phyloP scores from a whole-genome alignment of 2,888 invertebrate species.

The Eristalis tenax region DNA sequence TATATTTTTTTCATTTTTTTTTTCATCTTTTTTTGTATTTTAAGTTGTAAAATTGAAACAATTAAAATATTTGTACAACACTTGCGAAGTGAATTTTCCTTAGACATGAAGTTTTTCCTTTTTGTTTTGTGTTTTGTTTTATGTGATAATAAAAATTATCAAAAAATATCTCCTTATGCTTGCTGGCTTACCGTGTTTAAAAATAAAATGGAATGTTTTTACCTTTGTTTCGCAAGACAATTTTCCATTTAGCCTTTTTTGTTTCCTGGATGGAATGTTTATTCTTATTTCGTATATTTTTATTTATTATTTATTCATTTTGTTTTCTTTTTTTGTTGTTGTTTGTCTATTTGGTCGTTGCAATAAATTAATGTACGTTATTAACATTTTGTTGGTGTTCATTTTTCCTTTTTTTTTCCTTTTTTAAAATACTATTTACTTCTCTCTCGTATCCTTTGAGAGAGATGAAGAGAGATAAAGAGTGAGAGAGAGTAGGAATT shows the following conservation, averaged over 20 bases:
- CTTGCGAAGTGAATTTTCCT: constrained; percentile 54
- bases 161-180: constrained; percentile 47
- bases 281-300: constrained; percentile 34
- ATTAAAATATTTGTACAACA: constrained; percentile 67
- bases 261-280: constrained; percentile 73
- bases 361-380: constrained; percentile 70
- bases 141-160: constrained; percentile 56
- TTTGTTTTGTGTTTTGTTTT: constrained; percentile 16
- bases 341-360: constrained; percentile 70
- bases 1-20: constrained; percentile 30
- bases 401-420: constrained; percentile 23
- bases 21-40: constrained; percentile 13
- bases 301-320: constrained; percentile 35
- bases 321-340: constrained; percentile 38
- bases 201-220: constrained; percentile 67
- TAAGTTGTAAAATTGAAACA: constrained; percentile 64
- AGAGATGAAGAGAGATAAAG: constrained; percentile 58
- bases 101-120: constrained; percentile 2
- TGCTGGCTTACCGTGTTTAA: constrained; percentile 13
- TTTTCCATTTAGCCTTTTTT: constrained; percentile 68
- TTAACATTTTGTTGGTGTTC: constrained; percentile 67
- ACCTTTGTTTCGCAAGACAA: constrained; percentile 27
- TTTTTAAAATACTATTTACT: constrained; percentile 56
- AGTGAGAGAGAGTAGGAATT: constrained; percentile 62
- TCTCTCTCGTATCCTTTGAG: constrained; percentile 72